Evolutionary conservation across 2,113 vertebrate species (phyloP).

Genomic region (Tapirus terrestris): DNA sequence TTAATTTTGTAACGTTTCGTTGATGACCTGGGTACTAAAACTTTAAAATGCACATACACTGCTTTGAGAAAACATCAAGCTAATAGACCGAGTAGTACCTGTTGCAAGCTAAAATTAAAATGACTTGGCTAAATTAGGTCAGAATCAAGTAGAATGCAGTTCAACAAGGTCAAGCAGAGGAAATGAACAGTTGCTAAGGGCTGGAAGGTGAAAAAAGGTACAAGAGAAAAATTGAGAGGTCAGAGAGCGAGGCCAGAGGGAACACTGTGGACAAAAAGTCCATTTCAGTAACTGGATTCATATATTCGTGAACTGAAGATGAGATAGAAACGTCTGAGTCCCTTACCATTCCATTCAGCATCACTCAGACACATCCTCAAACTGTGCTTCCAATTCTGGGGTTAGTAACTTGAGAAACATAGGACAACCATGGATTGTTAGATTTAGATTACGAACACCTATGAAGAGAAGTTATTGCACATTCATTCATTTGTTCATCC

Average conservation of each 20-base stretch:
- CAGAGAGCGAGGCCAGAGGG: neutral
- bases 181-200: neutral
- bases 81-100: neutral
- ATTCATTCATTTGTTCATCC: neutral
- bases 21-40: neutral
- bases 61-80: neutral
- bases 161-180: neutral
- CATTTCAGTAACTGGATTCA: neutral
- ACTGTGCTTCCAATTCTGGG: neutral
- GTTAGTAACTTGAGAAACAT: neutral
- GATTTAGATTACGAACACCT: neutral
- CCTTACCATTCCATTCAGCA: neutral
- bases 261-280: neutral
- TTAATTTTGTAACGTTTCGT: neutral
- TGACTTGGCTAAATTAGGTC: neutral
- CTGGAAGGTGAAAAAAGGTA: neutral
- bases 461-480: neutral
- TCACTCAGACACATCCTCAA: neutral
- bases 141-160: neutral
- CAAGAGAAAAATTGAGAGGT: neutral
- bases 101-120: neutral
- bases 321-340: rapidly evolving
- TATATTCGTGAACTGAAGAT: neutral
- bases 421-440: neutral
- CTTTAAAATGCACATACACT: neutral